A percentile compares a stretch with the other conserved stretches of the same genome.
These are phyloP conservation scores for Brachypodius melanocephalos DNA, from an alignment of 2,113 vertebrate species.

Conservation along the genomic window DNA sequence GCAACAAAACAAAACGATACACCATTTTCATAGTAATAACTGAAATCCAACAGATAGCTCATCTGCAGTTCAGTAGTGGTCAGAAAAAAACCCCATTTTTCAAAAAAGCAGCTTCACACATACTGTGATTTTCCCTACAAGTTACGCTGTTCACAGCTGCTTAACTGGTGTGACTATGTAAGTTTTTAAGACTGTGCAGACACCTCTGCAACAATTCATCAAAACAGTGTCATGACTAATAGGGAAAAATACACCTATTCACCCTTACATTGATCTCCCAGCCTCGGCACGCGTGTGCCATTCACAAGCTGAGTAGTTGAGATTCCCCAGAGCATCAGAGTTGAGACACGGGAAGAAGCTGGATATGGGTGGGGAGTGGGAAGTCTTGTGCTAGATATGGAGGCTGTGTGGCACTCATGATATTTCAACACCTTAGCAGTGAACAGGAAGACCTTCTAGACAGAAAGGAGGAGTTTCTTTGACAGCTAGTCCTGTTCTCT, in stretches of 20 bases:
- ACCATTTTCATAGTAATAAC: neutral
- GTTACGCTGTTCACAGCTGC: neutral
- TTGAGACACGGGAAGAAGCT: neutral
- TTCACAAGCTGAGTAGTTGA: neutral
- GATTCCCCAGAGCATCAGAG: neutral
- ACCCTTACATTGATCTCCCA: neutral
- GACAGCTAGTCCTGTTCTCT: neutral
- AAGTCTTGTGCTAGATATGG: neutral
- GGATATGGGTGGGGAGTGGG: neutral
- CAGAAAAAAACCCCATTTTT: neutral
- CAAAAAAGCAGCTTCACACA: accelerated
- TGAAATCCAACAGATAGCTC: neutral
- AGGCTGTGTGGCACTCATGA: neutral
- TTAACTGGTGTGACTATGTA: neutral
- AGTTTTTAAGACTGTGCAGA: neutral
- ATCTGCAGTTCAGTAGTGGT: neutral
- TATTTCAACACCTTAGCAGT: neutral
- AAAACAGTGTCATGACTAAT: neutral
- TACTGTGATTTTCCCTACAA: neutral
- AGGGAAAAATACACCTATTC: neutral
- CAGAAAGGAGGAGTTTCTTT: neutral
- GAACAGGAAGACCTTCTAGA: neutral
- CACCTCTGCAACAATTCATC: neutral
- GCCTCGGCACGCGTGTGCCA: accelerated
- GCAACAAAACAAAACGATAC: neutral